Evolutionary conservation across 2,888 invertebrate species (phyloP), one percentile per base, ranked within the genome.

Genomic region (Metallyticus violacea): DNA sequence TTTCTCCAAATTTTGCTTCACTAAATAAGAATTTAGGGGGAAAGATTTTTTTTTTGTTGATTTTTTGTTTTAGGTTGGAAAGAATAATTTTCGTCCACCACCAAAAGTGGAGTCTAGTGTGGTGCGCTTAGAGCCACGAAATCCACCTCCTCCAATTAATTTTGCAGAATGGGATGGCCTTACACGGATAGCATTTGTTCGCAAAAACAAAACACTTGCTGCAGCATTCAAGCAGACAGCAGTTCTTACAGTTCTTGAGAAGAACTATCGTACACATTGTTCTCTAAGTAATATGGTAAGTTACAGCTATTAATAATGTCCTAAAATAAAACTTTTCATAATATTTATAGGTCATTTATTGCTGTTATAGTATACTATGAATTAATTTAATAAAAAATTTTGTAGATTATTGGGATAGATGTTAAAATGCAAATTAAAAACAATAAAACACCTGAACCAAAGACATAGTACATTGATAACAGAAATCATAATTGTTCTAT

Each of bases 51-150:
- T 77, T 26, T 28, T 6, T 26, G 77, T 28, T 28, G 3, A 25
- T 88, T 77, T 91, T 90, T 88, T 90, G 88, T 92, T 92, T 89
- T 91, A 96, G 95, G 98, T 99, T 90, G 99, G 99, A 1, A 98
- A 97, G 93, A 99, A 99, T 91, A 99, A 99, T 92, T 99, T 99
- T 91, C 95, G 97, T 88, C 99, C 99, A 26, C 99, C 99, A 79
- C 99, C 99, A 6, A 99, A 99, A 94, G 99, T 99, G 0, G 99
- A 99, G 91, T 99, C 99, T 0, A 97, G 97, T 92, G 99, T 99
- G 2, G 99, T 99, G 0, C 94, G 99, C 90, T 96, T 99, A 91
- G 99, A 99, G 91, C 99, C 99, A 0, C 95, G 96, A 90, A 99
- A 99, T 93, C 99, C 99, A 27, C 98, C 99, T 76, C 99, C 99